These are phyloP conservation scores for Ammodytes marinus DNA, from an alignment of 2,113 vertebrate species.

Conservation along the genomic window DNA sequence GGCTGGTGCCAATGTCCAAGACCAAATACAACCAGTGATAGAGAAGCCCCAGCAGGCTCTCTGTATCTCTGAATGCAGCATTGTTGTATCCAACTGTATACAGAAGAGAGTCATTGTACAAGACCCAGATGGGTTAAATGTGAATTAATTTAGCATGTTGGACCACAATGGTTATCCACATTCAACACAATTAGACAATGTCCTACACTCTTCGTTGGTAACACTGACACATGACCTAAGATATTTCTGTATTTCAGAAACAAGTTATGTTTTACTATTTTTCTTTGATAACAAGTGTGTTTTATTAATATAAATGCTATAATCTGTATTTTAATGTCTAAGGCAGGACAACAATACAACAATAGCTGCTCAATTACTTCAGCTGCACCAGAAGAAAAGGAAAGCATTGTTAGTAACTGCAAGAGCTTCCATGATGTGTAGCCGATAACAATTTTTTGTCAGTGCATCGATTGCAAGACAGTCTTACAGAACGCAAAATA, in stretches of 20 bases:
- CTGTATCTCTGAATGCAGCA: conserved; percentile 36
- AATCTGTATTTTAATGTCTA: neutral
- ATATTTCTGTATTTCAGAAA: neutral
- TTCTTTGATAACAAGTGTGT: neutral
- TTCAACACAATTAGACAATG: conserved; percentile 25
- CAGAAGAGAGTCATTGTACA: conserved; percentile 54
- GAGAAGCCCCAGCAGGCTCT: conserved; percentile 35
- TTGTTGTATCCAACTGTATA: conserved; percentile 49
- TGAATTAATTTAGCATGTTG: conserved; percentile 33
- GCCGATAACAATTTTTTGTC: too few relatives aligned
- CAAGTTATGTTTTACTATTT: neutral
- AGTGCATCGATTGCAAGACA: neutral
- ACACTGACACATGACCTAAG: neutral
- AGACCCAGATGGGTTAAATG: conserved; percentile 12
- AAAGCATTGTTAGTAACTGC: neutral
- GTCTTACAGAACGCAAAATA: neutral
- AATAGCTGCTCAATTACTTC: too few relatives aligned
- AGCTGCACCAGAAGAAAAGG: neutral
- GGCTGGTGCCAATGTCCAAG: conserved; percentile 22
- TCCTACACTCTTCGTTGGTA: neutral
- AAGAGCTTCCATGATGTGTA: too few relatives aligned
- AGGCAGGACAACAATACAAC: neutral
- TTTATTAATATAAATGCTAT: neutral
- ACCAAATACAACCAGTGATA: conserved; percentile 48
- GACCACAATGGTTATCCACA: conserved; percentile 17